Conservation (phyloP, 2,888 invertebrate genomes). For the Trileptium ribeirensis region DNA sequence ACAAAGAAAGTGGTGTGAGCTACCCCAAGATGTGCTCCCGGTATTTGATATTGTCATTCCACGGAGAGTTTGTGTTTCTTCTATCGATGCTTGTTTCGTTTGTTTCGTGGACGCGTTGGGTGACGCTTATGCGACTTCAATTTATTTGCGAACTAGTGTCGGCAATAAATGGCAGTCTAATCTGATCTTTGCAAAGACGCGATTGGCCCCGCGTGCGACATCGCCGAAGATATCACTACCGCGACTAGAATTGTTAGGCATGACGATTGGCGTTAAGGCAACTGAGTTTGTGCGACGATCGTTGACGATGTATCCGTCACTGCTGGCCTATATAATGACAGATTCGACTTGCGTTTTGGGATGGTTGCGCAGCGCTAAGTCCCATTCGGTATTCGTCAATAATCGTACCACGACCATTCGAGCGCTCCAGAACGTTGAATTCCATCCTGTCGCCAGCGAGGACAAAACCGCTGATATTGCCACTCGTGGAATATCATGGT, state of each 20-base stretch:
- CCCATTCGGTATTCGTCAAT: too few relatives aligned
- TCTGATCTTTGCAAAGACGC: constrained; percentile 20
- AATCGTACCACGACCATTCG: too few relatives aligned
- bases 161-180: not conserved
- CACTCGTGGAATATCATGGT: too few relatives aligned
- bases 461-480: too few relatives aligned
- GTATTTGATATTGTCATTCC: not conserved
- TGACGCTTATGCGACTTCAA: constrained; percentile 13
- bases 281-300: constrained; percentile 13
- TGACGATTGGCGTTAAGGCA: constrained; percentile 17
- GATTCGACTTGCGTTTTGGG: not conserved
- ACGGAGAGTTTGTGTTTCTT: not conserved
- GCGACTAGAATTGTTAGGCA: constrained; percentile 24
- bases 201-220: not conserved
- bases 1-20: not conserved
- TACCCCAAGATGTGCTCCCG: not conserved
- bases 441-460: too few relatives aligned
- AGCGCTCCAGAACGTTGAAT: too few relatives aligned
- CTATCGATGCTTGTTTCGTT: too few relatives aligned
- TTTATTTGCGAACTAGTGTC: not conserved
- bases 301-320: not conserved
- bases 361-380: too few relatives aligned
- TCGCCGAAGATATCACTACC: constrained; percentile 19
- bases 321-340: not conserved
- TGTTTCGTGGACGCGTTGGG: constrained; percentile 19